These are phyloP conservation scores for Rhaphigaster nebulosa DNA, from an alignment of 2,888 invertebrate species.

Conservation along the genomic window DNA sequence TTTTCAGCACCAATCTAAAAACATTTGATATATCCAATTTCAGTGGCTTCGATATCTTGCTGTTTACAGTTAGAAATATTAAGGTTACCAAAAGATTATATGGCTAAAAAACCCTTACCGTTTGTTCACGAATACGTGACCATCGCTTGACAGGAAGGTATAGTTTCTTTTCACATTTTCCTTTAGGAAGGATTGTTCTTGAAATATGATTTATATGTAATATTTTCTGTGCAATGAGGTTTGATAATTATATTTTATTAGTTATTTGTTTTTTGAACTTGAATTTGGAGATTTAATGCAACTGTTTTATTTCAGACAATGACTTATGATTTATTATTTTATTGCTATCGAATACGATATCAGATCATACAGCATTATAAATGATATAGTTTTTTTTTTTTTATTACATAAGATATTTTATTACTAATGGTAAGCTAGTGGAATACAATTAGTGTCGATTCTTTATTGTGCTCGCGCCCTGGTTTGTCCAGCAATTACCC, in stretches of 20 bases:
- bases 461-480: not conserved
- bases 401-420: not conserved
- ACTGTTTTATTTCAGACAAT: no score
- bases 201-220: not conserved
- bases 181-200: not conserved
- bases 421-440: not conserved
- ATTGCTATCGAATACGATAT: no score
- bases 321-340: no score
- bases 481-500: not conserved
- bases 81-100: not conserved
- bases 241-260: no score
- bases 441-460: not conserved
- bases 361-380: no score
- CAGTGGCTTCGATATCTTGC: not conserved
- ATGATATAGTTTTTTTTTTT: not conserved
- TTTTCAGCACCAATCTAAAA: no score
- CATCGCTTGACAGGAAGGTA: not conserved
- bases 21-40: no score
- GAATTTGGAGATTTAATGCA: no score
- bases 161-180: not conserved
- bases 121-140: constrained; percentile 23
- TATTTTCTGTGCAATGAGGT: no score
- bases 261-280: no score
- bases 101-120: not conserved
- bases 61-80: not conserved